Conservation (phyloP, 2,797 vertebrate genomes). For the Sebastes diploproa region DNA sequence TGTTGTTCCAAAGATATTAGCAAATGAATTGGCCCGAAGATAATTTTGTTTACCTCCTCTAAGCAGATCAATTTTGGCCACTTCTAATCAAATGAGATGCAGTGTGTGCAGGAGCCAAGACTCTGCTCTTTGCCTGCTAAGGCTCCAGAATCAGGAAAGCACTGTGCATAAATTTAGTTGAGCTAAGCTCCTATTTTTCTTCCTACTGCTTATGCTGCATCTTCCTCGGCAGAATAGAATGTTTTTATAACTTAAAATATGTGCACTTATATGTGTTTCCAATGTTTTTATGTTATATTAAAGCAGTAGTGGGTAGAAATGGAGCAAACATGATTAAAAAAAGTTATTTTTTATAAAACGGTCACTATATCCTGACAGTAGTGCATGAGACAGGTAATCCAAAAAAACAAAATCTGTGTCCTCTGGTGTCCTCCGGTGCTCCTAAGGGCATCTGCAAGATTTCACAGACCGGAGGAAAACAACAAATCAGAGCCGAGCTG, state of each 20-base stretch:
- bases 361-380: too few species aligned
- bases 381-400: too few species aligned
- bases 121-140: constrained; percentile 50
- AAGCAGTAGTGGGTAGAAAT: too few species aligned
- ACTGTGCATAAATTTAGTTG: constrained; percentile 34
- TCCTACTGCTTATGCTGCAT: constrained; percentile 4
- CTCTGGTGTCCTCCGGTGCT: too few species aligned
- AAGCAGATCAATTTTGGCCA: constrained; percentile 71
- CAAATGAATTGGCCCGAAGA: constrained; percentile 64
- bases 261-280: background rate
- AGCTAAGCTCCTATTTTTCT: constrained; percentile 23
- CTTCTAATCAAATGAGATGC: constrained; percentile 69
- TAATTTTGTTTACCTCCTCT: constrained; percentile 68
- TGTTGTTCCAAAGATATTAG: constrained; percentile 59
- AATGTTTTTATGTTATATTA: background rate
- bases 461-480: too few species aligned
- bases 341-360: too few species aligned
- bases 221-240: background rate
- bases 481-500: too few species aligned
- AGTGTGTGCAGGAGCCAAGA: constrained; percentile 43
- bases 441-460: too few species aligned
- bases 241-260: background rate
- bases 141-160: constrained; percentile 23
- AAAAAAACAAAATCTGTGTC: too few species aligned
- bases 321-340: too few species aligned